Conservation (phyloP, 2,113 vertebrate genomes). For the Percopsis transmontana region DNA sequence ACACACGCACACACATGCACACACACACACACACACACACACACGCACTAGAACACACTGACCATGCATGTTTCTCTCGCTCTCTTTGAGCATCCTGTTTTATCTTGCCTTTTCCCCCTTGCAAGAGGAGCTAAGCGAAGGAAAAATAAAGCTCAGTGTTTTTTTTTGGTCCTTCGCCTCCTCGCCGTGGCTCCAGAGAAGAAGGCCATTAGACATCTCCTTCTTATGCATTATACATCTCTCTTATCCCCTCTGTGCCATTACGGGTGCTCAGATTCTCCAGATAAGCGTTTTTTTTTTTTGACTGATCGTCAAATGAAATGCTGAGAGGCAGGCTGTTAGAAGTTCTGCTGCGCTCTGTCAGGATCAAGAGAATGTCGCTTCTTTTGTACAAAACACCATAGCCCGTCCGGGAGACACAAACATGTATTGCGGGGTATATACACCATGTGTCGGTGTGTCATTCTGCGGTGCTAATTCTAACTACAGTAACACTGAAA, state of each 20-base stretch:
- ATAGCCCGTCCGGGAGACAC: neutral
- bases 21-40: neutral
- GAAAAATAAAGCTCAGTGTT: constrained; percentile 58
- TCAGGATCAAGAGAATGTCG: constrained; percentile 43
- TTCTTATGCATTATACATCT: constrained; percentile 74
- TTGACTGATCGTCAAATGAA: constrained; percentile 64
- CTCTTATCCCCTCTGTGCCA: constrained; percentile 61
- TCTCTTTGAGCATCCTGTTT: constrained; percentile 44
- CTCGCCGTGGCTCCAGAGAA: constrained; percentile 61
- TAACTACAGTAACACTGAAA: neutral
- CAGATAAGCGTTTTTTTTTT: constrained; percentile 70
- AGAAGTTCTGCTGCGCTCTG: constrained; percentile 46
- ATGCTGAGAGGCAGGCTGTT: constrained; percentile 63
- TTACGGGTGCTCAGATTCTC: constrained; percentile 71
- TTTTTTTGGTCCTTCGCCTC: constrained; percentile 41
- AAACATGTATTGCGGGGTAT: no score
- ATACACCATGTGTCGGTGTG: no score
- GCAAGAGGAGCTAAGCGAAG: constrained; percentile 42
- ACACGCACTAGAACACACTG: constrained; percentile 23
- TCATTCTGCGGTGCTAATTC: no score
- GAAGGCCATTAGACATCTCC: constrained; percentile 66
- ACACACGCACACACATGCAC: neutral
- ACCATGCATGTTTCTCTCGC: constrained; percentile 45
- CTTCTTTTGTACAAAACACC: constrained; percentile 21
- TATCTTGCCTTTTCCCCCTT: constrained; percentile 30